phyloP scores from a whole-genome alignment of 2,888 invertebrate species.

The Diadegma fenestrale region DNA sequence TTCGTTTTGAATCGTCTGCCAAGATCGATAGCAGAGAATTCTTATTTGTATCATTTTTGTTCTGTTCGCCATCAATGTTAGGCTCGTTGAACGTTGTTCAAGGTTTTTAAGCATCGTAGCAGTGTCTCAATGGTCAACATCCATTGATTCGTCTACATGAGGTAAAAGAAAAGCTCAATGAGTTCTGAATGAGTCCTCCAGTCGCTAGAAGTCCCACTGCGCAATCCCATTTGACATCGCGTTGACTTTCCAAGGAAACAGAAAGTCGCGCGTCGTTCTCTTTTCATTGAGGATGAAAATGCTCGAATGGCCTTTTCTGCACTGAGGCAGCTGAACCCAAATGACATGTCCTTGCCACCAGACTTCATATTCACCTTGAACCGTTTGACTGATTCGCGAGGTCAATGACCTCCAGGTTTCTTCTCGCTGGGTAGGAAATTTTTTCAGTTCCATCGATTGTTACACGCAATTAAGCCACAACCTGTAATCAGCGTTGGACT shows the following conservation, averaged over 20 bases:
- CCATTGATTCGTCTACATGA: background rate
- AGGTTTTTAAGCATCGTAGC: background rate
- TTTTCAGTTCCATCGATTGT: constrained; percentile 24
- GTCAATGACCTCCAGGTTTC: background rate
- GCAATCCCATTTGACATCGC: background rate
- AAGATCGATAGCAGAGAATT: background rate
- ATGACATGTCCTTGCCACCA: background rate
- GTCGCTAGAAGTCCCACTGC: background rate
- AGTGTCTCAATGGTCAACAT: background rate
- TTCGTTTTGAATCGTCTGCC: background rate
- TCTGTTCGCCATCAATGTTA: background rate
- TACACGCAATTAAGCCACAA: constrained; percentile 34
- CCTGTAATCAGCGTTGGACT: constrained; percentile 71
- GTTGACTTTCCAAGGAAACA: background rate
- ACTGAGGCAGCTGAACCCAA: background rate
- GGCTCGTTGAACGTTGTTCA: background rate
- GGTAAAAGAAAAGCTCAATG: background rate
- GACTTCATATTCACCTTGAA: background rate
- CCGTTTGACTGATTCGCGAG: background rate
- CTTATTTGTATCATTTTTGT: background rate
- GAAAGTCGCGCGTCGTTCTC: background rate
- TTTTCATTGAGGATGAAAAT: background rate
- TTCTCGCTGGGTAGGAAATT: background rate
- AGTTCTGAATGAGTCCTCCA: background rate
- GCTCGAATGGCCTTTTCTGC: background rate